phyloP scores from a whole-genome alignment of 2,888 invertebrate genomes.

The Chloromyia formosa region DNA sequence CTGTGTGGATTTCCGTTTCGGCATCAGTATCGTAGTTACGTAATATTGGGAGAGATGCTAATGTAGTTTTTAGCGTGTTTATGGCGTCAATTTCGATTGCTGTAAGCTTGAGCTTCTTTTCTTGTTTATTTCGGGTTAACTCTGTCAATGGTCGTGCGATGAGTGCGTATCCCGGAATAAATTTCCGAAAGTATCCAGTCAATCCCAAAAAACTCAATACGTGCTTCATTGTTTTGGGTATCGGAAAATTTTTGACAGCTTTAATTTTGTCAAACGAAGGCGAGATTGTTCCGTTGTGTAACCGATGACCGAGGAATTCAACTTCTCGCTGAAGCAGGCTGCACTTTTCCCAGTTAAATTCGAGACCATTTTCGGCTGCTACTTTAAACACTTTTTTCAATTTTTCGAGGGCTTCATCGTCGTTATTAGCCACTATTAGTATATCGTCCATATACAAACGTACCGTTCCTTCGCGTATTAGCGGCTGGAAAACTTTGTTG shows the following conservation, averaged over 20 bases:
- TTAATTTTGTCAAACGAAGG: constrained; percentile 50
- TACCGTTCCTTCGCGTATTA: no score
- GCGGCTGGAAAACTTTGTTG: no score
- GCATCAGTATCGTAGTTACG: neutral
- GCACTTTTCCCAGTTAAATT: neutral
- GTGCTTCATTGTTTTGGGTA: constrained; percentile 51
- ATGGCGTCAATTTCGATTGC: constrained; percentile 47
- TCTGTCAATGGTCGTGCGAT: constrained; percentile 50
- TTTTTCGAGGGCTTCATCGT: neutral
- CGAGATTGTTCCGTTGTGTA: constrained; percentile 44
- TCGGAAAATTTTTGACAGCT: constrained; percentile 51
- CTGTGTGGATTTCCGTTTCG: constrained; percentile 12
- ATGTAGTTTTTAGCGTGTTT: constrained; percentile 45
- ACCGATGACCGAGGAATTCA: neutral
- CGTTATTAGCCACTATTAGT: no score
- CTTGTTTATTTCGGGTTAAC: constrained; percentile 45
- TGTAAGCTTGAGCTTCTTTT: constrained; percentile 47
- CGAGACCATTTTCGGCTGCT: neutral
- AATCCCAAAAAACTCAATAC: constrained; percentile 53
- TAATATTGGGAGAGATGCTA: constrained; percentile 2
- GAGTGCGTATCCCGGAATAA: constrained; percentile 50
- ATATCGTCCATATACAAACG: no score
- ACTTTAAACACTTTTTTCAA: neutral
- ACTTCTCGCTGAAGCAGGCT: neutral
- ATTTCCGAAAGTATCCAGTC: constrained; percentile 52